These are phyloP conservation scores for Takifugu bimaculatus DNA, from an alignment of 2,113 vertebrate genomes.

Conservation along the genomic window DNA sequence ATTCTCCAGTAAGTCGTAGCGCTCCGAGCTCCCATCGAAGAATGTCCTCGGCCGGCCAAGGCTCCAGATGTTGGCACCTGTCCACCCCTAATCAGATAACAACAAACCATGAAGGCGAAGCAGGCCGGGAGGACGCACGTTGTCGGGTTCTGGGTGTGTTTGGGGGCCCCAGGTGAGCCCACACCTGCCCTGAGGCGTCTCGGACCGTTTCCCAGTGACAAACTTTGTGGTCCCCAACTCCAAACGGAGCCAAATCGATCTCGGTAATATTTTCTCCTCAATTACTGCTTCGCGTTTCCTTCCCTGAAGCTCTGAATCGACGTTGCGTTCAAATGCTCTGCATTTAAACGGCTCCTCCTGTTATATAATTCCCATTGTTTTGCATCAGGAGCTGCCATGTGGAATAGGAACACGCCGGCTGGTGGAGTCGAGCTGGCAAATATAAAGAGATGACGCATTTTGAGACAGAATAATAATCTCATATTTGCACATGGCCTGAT, in stretches of 20 bases:
- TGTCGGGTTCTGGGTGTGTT: neutral
- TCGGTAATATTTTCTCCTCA: no score
- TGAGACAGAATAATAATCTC: conserved; percentile 62
- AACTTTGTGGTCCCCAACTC: no score
- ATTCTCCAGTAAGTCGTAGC: neutral
- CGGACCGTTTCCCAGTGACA: conserved; percentile 56
- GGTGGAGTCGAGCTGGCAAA: conserved; percentile 26
- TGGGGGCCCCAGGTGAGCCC: conserved; percentile 31
- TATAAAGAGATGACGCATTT: conserved; percentile 55
- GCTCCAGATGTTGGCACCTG: conserved; percentile 19
- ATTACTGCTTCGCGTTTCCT: no score
- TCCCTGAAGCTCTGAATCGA: no score
- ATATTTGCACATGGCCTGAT: conserved; percentile 64
- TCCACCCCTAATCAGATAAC: conserved; percentile 60
- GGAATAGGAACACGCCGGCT: conserved; percentile 14
- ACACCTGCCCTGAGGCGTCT: conserved; percentile 48
- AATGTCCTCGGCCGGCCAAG: conserved; percentile 27
- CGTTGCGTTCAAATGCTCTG: no score
- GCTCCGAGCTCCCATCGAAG: conserved; percentile 43
- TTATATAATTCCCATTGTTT: conserved; percentile 29
- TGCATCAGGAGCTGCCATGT: conserved; percentile 4
- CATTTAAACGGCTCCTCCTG: no score
- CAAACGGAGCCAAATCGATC: no score
- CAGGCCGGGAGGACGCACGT: conserved; percentile 10
- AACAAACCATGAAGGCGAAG: conserved; percentile 40